Conservation (phyloP, 2,113 vertebrate genomes). For the Sclerurus mexicanus region DNA sequence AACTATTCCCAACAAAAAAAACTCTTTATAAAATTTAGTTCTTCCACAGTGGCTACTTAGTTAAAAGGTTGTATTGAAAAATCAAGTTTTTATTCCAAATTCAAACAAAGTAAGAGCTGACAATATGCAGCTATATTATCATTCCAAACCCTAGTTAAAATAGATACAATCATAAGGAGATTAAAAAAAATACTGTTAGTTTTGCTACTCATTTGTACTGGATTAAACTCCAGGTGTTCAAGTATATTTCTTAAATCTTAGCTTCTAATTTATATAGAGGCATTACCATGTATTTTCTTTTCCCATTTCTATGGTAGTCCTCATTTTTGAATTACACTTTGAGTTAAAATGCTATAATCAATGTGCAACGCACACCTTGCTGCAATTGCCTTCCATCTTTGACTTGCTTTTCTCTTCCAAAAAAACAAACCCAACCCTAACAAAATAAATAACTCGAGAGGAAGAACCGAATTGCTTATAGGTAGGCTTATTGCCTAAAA, state of each 20-base stretch:
- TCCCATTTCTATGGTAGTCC: slow-evolving; percentile 6
- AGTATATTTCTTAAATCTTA: slow-evolving; percentile 55
- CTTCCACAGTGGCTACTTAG: slow-evolving; percentile 20
- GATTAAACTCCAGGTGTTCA: slow-evolving; percentile 38
- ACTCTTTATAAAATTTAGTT: slow-evolving; percentile 17
- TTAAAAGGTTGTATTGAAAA: slow-evolving; percentile 15
- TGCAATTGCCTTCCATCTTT: slow-evolving; percentile 12
- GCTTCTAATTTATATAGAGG: slow-evolving; percentile 58
- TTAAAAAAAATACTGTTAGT: slow-evolving; percentile 34
- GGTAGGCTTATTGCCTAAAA: neutral
- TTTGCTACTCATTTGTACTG: slow-evolving; percentile 56
- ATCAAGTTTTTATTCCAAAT: slow-evolving; percentile 25
- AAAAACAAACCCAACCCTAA: neutral
- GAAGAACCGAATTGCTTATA: neutral
- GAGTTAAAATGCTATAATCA: slow-evolving; percentile 2
- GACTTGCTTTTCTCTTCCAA: slow-evolving; percentile 23
- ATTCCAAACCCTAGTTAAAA: slow-evolving; percentile 29
- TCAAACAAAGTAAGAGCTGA: slow-evolving; percentile 11
- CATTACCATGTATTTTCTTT: slow-evolving; percentile 16
- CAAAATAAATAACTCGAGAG: neutral
- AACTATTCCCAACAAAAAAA: slow-evolving; percentile 36
- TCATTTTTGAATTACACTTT: slow-evolving; percentile 4
- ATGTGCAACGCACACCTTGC: neutral
- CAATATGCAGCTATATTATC: slow-evolving; percentile 20
- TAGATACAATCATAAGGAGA: slow-evolving; percentile 2